These are phyloP conservation scores for Hyaena hyaena DNA, from an alignment of 2,113 vertebrate genomes.

Conservation along the genomic window DNA sequence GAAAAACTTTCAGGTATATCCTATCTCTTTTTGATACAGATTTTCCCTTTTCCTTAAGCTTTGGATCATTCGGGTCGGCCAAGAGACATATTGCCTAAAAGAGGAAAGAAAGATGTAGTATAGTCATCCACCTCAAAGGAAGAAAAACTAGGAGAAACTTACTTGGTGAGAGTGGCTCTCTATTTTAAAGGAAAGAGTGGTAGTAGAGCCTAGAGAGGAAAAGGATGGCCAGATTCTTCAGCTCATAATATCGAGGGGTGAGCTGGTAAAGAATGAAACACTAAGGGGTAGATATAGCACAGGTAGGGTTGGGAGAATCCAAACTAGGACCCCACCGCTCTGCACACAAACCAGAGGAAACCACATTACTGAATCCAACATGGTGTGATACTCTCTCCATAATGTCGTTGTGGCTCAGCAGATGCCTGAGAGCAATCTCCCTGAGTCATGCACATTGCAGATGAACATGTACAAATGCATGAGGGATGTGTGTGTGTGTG, in stretches of 20 bases:
- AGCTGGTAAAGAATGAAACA: rapidly evolving
- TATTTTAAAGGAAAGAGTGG: neutral
- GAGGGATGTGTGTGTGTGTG: neutral
- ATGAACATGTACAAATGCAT: neutral
- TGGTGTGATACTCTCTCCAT: neutral
- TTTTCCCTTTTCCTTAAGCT: neutral
- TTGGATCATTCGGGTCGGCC: neutral
- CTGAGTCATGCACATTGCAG: neutral
- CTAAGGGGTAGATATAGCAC: neutral
- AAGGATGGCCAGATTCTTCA: neutral
- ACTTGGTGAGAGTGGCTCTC: neutral
- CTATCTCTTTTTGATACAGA: neutral
- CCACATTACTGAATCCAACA: neutral
- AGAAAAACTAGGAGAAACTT: neutral
- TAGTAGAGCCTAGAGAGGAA: neutral
- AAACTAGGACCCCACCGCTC: no score
- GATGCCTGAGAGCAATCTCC: neutral
- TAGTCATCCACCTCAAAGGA: neutral
- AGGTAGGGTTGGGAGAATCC: neutral
- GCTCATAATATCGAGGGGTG: neutral
- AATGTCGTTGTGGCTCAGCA: neutral
- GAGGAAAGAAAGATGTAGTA: neutral
- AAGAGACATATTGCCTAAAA: neutral
- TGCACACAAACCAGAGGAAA: neutral
- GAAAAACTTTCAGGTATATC: neutral